Evolutionary conservation across 1,140 invertebrate genomes (phyloP).

Genomic region (Linepithema humile): DNA sequence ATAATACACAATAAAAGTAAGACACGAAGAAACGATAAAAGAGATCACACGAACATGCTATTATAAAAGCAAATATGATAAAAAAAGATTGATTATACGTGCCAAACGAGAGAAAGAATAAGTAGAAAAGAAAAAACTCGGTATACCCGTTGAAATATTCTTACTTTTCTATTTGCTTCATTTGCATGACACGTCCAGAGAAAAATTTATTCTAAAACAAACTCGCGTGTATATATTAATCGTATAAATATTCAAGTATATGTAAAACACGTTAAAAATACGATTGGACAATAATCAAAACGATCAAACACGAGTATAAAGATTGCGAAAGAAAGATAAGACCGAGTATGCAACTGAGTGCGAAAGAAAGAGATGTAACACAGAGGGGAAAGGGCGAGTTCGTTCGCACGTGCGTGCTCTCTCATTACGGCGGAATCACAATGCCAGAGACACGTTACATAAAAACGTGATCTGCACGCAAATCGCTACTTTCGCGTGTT

Average conservation of each 20-base stretch:
- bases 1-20: background rate
- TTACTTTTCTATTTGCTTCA: background rate
- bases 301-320: too few relatives aligned
- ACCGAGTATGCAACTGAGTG: background rate
- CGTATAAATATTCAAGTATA: too few relatives aligned
- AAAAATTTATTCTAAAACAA: background rate
- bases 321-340: background rate
- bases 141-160: background rate
- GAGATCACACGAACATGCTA: background rate
- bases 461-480: constrained; percentile 81
- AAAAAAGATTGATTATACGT: background rate
- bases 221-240: background rate
- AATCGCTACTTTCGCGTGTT: constrained; percentile 73
- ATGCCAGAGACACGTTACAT: constrained; percentile 76
- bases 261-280: too few relatives aligned
- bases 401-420: constrained; percentile 77
- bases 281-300: too few relatives aligned
- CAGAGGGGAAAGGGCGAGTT: constrained; percentile 22
- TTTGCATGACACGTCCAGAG: background rate
- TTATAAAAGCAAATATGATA: background rate
- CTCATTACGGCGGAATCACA: constrained; percentile 79
- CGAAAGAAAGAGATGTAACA: background rate
- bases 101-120: background rate
- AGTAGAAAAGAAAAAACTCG: background rate
- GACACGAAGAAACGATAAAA: background rate